Percentiles rank a stretch among this genome's conserved stretches.
phyloP scores from a whole-genome alignment of 2,797 vertebrate genomes.

The Eupleurogrammus muticus region DNA sequence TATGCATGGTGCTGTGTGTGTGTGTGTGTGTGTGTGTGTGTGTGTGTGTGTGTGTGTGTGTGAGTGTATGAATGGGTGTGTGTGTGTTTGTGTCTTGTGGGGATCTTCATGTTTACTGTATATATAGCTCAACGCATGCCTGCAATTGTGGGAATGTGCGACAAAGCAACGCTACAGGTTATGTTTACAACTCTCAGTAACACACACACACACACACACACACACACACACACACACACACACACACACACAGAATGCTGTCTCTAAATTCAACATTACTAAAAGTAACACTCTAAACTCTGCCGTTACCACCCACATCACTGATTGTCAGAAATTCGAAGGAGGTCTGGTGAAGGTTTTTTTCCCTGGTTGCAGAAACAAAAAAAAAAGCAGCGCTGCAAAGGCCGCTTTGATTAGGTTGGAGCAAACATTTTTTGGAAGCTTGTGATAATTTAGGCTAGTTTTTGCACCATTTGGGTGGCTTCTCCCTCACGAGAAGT shows the following conservation, averaged over 20 bases:
- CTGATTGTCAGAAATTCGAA: not conserved
- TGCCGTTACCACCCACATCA: not conserved
- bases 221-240: too few relatives aligned
- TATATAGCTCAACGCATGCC: constrained; percentile 18
- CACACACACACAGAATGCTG: not conserved
- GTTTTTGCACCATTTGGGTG: too few relatives aligned
- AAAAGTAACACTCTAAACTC: not conserved
- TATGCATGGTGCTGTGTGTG: constrained; percentile 7
- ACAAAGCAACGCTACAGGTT: not conserved
- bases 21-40: constrained; percentile 13
- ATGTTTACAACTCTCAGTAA: not conserved
- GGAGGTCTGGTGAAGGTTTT: not conserved
- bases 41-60: not conserved
- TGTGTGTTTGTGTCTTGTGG: constrained; percentile 3
- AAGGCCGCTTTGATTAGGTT: too few relatives aligned
- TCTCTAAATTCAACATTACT: not conserved
- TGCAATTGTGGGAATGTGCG: constrained; percentile 17
- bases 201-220: too few relatives aligned
- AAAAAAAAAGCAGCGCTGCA: not conserved
- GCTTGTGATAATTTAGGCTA: too few relatives aligned
- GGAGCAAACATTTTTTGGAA: too few relatives aligned
- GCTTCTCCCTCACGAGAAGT: too few relatives aligned
- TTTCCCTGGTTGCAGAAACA: not conserved
- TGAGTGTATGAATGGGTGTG: too few relatives aligned
- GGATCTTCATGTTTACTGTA: constrained; percentile 45